A percentile compares a stretch with the other conserved stretches of the same genome.
Evolutionary conservation across 1,140 invertebrate species (phyloP).

Genomic region (Drosophila lacteicornis): DNA sequence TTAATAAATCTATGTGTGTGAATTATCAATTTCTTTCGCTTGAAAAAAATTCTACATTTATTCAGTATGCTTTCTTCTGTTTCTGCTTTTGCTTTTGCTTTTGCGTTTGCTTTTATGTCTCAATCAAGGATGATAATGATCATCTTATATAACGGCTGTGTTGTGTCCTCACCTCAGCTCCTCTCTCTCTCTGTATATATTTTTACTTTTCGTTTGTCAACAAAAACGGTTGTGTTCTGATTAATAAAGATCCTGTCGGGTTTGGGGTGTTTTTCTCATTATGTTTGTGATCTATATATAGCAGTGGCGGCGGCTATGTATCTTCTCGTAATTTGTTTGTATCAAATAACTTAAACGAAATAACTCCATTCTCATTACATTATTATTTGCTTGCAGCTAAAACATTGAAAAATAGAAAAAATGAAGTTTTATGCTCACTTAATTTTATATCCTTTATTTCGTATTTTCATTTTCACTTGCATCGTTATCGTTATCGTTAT

Average conservation of each 20-base stretch:
- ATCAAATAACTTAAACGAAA: constrained; percentile 73
- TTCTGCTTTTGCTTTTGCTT: constrained; percentile 16
- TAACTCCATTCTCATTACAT: constrained; percentile 62
- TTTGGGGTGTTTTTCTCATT: constrained; percentile 21
- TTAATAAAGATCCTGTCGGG: constrained; percentile 44
- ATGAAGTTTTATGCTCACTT: constrained; percentile 60
- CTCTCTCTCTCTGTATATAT: constrained; percentile 38
- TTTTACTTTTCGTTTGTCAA: constrained; percentile 37
- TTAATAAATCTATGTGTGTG: constrained; percentile 80
- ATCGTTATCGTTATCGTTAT: constrained; percentile 56
- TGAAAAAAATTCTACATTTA: constrained; percentile 76
- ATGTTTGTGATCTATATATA: constrained; percentile 42
- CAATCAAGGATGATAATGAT: constrained; percentile 58
- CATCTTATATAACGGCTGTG: constrained; percentile 57
- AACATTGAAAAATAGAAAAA: constrained; percentile 75
- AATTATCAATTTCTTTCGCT: constrained; percentile 73
- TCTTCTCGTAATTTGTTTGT: constrained; percentile 53
- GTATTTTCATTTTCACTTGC: constrained; percentile 46
- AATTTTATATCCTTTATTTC: constrained; percentile 55
- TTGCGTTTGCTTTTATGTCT: constrained; percentile 46
- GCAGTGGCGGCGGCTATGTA: constrained; percentile 34
- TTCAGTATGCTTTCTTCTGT: constrained; percentile 47
- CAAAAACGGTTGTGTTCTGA: constrained; percentile 33
- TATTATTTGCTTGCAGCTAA: constrained; percentile 83
- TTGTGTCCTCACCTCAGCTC: constrained; percentile 36